Evolutionary conservation across 2,888 invertebrate species (phyloP), one percentile per base, ranked within the genome.

Genomic region (Torymus tubicola): DNA sequence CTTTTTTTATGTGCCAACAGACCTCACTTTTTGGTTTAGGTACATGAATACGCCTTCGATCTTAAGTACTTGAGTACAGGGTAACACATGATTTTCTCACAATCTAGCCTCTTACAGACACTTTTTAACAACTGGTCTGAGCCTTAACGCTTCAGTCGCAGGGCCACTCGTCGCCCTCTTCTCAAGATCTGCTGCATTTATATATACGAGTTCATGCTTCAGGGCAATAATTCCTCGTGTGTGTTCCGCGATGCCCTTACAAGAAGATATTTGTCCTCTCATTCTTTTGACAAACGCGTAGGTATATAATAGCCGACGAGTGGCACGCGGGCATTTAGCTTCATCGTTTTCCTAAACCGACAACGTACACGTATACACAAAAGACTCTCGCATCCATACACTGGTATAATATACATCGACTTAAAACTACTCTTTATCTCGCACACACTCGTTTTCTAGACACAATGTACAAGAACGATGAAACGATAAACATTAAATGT

Each of bases 11-110:
- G 79, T 82, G 80, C 80, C 73, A 68, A 80, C 69, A 70, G 65
- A 68, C 77, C 72, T 61, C 64, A 63, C 78, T 85, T 85, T 87
- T 87, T 86, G 87, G 85, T 84, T 86, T 84, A 82, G 80, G 69
- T 82, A 60, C 63, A 73, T 78, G 81, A 78, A 82, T 69, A 75
- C 67, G 12, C 70, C 24, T 64, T n/a, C 52, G 55, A 55, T 65
- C 58, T 75, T 80, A 80, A 78, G n/a, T 73, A n/a, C 42, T 31
- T 31, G 8, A 31, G 31, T 42, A 31, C 52, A 79, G 2, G 79
- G 74, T 80, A 80, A 80, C 79, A n/a, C 18, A 16, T 31, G 21
- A 55, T 61, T 31, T 64, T 16, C 16, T n/a, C 14, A 18, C 14
- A 5, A 58, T 42, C 13, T 16, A 76, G 53, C 57, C 64, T 65